phyloP scores from a whole-genome alignment of 1,140 invertebrate species.

The Drosophila grimshawi region DNA sequence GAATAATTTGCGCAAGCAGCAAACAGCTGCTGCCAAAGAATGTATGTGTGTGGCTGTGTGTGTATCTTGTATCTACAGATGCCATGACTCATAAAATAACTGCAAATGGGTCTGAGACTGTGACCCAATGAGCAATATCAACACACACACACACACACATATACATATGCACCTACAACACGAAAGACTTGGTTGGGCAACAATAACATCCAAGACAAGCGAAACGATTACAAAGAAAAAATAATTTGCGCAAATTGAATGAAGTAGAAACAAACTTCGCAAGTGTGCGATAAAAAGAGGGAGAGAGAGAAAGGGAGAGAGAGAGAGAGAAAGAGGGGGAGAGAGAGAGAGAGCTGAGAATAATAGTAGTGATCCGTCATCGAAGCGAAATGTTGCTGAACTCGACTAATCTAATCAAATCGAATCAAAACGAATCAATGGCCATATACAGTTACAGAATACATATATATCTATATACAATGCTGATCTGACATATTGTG shows the following conservation, averaged over 20 bases:
- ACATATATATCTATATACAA: neutral
- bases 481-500: constrained; percentile 36
- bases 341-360: constrained; percentile 35
- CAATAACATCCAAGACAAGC: constrained; percentile 69
- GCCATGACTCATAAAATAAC: constrained; percentile 60
- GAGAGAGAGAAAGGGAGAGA: constrained; percentile 6
- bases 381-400: constrained; percentile 61
- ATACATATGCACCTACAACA: constrained; percentile 62
- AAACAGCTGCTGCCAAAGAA: constrained; percentile 43
- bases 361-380: constrained; percentile 65
- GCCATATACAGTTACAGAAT: constrained; percentile 43
- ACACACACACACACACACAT: neutral
- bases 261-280: constrained; percentile 13
- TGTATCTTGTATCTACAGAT: constrained; percentile 49
- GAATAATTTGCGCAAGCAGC: constrained; percentile 67
- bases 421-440: constrained; percentile 77
- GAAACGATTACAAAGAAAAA: constrained; percentile 77
- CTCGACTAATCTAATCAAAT: constrained; percentile 76
- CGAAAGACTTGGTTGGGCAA: constrained; percentile 56
- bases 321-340: constrained; percentile 38
- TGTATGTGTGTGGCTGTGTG: neutral
- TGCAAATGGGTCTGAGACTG: constrained; percentile 40
- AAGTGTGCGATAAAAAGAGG: neutral
- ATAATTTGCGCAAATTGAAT: constrained; percentile 75
- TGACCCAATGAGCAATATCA: constrained; percentile 75